Evolutionary conservation across 1,140 invertebrate species (phyloP).

Genomic region (Ctenoplectra terminalis): DNA sequence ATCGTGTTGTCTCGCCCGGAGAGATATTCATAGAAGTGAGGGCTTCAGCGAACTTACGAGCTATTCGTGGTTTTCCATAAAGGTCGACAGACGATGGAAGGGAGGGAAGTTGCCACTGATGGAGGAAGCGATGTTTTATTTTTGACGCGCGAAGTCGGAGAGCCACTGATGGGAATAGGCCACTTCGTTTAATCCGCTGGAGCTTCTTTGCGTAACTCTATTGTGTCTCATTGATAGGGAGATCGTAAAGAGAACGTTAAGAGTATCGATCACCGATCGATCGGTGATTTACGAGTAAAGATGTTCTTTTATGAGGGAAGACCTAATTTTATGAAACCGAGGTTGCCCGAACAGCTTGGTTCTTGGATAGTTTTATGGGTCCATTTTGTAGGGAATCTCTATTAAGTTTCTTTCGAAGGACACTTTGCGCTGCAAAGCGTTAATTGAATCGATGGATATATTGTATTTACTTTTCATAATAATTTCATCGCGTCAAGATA

Average conservation of each 20-base stretch:
- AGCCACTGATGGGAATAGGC: slow-evolving; percentile 31
- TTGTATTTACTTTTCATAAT: neutral
- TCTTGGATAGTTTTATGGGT: neutral
- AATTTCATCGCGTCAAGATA: neutral
- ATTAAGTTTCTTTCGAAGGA: too few species aligned
- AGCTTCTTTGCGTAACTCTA: neutral
- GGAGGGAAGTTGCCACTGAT: slow-evolving; percentile 22
- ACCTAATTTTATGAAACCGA: neutral
- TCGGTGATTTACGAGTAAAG: neutral
- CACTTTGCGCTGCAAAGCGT: too few species aligned
- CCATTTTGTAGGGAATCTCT: too few species aligned
- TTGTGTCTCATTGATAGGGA: neutral
- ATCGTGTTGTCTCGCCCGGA: slow-evolving; percentile 53
- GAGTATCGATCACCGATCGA: neutral
- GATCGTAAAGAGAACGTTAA: neutral
- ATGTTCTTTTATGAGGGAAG: neutral
- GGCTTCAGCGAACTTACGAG: slow-evolving; percentile 71
- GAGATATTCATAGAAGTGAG: slow-evolving; percentile 76
- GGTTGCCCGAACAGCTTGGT: too few species aligned
- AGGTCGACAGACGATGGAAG: slow-evolving; percentile 39
- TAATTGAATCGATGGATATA: neutral
- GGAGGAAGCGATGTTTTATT: slow-evolving; percentile 63
- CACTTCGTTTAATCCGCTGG: slow-evolving; percentile 30
- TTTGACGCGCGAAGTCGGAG: slow-evolving; percentile 68
- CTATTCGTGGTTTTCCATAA: slow-evolving; percentile 76